phyloP scores from a whole-genome alignment of 1,140 invertebrate species.

The Drosophila bifasciata region DNA sequence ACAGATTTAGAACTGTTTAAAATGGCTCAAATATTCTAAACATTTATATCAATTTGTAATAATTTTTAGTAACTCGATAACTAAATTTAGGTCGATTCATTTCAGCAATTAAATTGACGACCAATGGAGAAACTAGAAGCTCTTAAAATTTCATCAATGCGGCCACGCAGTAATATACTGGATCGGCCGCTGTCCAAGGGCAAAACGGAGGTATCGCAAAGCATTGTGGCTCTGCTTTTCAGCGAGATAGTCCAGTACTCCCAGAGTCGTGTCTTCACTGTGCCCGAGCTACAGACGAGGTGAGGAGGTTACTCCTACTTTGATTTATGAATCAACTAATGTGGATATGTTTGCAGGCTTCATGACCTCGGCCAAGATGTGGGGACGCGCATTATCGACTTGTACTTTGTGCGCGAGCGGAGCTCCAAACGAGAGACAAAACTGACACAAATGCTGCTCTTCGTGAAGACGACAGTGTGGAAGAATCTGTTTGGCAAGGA shows the following conservation, averaged over 20 bases:
- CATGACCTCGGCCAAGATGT: slow-evolving; percentile 97
- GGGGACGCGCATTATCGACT: slow-evolving; percentile 95
- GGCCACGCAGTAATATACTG: slow-evolving; percentile 92
- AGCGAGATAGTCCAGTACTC: slow-evolving; percentile 99
- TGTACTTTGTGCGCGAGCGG: slow-evolving; percentile 96
- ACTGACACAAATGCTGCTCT: slow-evolving; percentile 96
- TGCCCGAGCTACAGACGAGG: slow-evolving; percentile 93
- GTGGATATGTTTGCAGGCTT: slow-evolving; percentile 87
- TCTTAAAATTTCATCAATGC: slow-evolving; percentile 82
- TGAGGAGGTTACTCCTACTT: slow-evolving; percentile 7
- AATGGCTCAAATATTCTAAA: too few relatives aligned
- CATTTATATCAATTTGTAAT: too few relatives aligned
- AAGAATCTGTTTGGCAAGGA: slow-evolving; percentile 98
- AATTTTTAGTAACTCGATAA: too few relatives aligned
- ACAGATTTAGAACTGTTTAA: too few relatives aligned
- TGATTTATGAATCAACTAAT: not conserved
- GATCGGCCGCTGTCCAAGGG: slow-evolving; percentile 96
- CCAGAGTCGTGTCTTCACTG: slow-evolving; percentile 97
- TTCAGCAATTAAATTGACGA: too few relatives aligned
- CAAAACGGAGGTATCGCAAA: slow-evolving; percentile 95
- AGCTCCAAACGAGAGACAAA: slow-evolving; percentile 98
- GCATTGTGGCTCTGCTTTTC: slow-evolving; percentile 97
- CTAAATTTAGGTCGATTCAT: too few relatives aligned
- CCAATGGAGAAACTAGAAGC: slow-evolving; percentile 80
- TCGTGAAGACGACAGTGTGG: slow-evolving; percentile 98